Conservation (phyloP, 1,140 invertebrate species). For the Nebria ingens region DNA sequence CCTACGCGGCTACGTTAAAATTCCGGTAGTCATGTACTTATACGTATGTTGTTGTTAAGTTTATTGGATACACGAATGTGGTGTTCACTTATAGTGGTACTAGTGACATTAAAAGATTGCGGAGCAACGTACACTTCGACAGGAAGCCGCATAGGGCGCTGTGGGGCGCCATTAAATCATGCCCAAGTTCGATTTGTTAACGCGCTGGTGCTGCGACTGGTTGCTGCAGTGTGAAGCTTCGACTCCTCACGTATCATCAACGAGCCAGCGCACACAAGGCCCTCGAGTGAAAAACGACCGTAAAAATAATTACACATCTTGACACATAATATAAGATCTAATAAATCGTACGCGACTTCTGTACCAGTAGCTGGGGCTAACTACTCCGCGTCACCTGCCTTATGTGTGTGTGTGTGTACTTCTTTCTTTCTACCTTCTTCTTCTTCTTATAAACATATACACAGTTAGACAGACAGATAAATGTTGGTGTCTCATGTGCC, state of each 20-base stretch:
- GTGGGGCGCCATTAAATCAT: constrained; percentile 7
- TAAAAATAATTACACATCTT: constrained; percentile 16
- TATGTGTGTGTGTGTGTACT: too few relatives aligned
- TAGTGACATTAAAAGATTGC: constrained; percentile 6
- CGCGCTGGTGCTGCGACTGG: background rate
- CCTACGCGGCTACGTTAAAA: background rate
- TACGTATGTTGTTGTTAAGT: constrained; percentile 3
- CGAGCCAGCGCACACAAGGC: background rate
- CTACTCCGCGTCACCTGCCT: too few relatives aligned
- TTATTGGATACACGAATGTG: background rate
- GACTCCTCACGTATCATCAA: background rate
- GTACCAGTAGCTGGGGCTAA: constrained; percentile 9
- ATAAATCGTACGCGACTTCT: constrained; percentile 14
- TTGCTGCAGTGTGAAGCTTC: background rate
- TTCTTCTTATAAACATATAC: too few relatives aligned
- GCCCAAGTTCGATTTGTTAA: constrained; percentile 2
- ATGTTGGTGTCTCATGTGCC: too few relatives aligned
- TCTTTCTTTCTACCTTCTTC: too few relatives aligned
- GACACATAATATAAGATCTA: constrained; percentile 17
- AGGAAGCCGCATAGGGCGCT: background rate
- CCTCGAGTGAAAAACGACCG: constrained; percentile 7
- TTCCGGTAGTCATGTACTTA: background rate
- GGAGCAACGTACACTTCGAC: background rate
- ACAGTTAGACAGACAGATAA: too few relatives aligned
- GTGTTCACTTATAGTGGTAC: background rate